phyloP scores from a whole-genome alignment of 2,797 vertebrate species.

The Tympanoctomys barrerae region DNA sequence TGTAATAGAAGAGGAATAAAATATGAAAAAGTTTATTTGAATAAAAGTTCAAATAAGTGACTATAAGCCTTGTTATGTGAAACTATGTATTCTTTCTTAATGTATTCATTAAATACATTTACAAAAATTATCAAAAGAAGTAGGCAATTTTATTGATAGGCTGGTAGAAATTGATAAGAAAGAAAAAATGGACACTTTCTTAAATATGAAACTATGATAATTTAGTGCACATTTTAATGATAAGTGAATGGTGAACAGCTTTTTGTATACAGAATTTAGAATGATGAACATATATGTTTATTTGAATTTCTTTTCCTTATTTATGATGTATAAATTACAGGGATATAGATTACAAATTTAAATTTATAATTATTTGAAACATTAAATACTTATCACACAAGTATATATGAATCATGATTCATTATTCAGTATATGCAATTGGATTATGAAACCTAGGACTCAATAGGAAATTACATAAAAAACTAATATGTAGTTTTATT shows the following conservation, averaged over 20 bases:
- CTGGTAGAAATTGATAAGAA: conserved; percentile 11
- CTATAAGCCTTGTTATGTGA: not conserved
- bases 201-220: not conserved
- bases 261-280: not conserved
- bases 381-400: not conserved
- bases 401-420: not conserved
- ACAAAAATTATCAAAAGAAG: not conserved
- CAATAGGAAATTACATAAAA: not conserved
- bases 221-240: not conserved
- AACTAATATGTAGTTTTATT: not conserved
- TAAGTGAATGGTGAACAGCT: not conserved
- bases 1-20: not conserved
- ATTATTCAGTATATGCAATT: not conserved
- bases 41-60: not conserved
- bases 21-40: not conserved
- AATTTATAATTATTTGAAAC: conserved; percentile 2
- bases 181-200: not conserved
- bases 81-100: not conserved
- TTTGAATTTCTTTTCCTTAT: not conserved
- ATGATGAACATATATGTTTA: not conserved
- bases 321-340: not conserved
- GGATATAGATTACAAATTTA: not conserved
- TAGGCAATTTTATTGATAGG: not conserved
- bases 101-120: not conserved
- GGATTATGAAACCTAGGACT: not conserved